These are phyloP conservation scores for Rhinoptilus africanus DNA, from an alignment of 2,113 vertebrate species.

Conservation along the genomic window DNA sequence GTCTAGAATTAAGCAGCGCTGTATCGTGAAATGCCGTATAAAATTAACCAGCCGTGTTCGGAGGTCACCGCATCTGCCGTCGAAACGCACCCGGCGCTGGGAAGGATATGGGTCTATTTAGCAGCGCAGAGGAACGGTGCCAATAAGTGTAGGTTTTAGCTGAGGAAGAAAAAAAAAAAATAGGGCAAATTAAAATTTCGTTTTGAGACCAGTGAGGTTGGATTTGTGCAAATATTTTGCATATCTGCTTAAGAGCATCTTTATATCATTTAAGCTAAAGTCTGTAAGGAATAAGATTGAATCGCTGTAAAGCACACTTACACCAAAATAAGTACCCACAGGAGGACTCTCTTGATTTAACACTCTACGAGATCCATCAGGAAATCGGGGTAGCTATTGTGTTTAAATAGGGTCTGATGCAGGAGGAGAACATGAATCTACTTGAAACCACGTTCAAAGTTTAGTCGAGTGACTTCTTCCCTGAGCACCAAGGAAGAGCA, in stretches of 20 bases:
- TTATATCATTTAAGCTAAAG: not conserved
- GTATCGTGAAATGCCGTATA: not conserved
- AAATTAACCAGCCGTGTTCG: not conserved
- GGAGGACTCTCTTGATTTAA: not conserved
- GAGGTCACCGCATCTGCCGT: not conserved
- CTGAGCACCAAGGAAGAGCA: not conserved
- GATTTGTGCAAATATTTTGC: not conserved
- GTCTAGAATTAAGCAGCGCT: not conserved
- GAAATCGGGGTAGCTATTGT: not conserved
- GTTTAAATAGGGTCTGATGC: not conserved
- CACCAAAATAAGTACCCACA: slow-evolving; percentile 9
- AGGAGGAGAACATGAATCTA: not conserved
- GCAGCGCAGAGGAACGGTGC: not conserved
- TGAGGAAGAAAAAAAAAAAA: not conserved
- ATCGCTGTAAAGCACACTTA: not conserved
- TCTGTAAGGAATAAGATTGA: not conserved
- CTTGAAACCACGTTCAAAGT: not conserved
- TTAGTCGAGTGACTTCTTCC: not conserved
- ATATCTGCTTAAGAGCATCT: not conserved
- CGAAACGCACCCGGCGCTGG: not conserved
- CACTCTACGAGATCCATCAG: not conserved
- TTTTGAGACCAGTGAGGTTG: not conserved
- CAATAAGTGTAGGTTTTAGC: not conserved
- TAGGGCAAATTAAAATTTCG: not conserved
- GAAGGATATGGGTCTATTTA: not conserved